Conservation (phyloP, 2,113 vertebrate species). For the Melanerpes aurifrons region DNA sequence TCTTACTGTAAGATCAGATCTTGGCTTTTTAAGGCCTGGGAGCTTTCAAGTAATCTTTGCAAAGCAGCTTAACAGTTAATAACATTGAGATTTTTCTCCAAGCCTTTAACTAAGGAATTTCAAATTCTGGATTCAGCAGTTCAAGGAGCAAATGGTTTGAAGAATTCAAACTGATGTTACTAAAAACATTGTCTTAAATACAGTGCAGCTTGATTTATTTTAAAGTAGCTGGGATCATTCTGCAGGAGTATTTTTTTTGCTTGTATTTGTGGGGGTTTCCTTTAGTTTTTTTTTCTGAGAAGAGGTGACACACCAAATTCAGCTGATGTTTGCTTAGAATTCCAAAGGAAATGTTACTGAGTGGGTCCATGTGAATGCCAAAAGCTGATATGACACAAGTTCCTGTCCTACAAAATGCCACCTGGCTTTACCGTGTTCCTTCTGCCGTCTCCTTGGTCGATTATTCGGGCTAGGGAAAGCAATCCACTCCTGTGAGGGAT, state of each 20-base stretch:
- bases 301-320: neutral
- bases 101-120: slow-evolving; percentile 43
- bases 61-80: slow-evolving; percentile 56
- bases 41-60: slow-evolving; percentile 40
- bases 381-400: neutral
- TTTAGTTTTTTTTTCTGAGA: neutral
- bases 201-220: neutral
- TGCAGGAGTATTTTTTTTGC: neutral
- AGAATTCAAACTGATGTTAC: neutral
- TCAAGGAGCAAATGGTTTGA: neutral
- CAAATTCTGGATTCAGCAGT: slow-evolving; percentile 21
- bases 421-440: neutral
- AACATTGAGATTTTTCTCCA: slow-evolving; percentile 38
- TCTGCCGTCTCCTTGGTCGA: neutral
- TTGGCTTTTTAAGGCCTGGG: slow-evolving; percentile 49
- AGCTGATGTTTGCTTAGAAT: neutral
- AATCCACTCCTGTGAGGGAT: neutral
- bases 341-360: neutral
- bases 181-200: neutral
- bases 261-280: neutral
- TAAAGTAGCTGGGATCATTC: neutral
- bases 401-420: neutral
- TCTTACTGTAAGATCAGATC: slow-evolving; percentile 35
- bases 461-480: neutral
- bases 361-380: neutral